Conservation (phyloP, 2,888 invertebrate genomes). For the Scrobipalpa atriplicella region DNA sequence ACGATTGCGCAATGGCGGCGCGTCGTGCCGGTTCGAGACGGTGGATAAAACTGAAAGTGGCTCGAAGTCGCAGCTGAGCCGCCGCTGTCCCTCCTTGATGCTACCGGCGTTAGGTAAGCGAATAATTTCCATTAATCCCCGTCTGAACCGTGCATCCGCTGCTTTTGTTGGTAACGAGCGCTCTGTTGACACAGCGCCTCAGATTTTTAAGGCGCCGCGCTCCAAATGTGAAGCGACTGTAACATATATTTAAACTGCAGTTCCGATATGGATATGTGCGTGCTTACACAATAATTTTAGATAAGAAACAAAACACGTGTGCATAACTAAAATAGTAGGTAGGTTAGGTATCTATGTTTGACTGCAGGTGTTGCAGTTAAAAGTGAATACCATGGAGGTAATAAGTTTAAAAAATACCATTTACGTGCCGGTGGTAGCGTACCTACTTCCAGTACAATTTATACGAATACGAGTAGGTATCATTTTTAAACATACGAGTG, state of each 20-base stretch:
- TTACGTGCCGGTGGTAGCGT: too few relatives aligned
- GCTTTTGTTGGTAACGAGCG: slow-evolving; percentile 45
- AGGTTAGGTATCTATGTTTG: slow-evolving; percentile 6
- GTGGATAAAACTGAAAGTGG: slow-evolving; percentile 77
- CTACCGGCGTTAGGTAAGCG: slow-evolving; percentile 56
- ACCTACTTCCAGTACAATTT: too few relatives aligned
- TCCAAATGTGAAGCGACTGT: slow-evolving; percentile 21
- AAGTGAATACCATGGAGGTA: too few relatives aligned
- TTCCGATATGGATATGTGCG: slow-evolving; percentile 11
- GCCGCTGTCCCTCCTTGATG: slow-evolving; percentile 53
- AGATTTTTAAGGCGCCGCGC: slow-evolving; percentile 38
- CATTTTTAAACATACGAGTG: too few relatives aligned
- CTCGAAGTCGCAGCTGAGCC: slow-evolving; percentile 40
- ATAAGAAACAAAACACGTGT: slow-evolving; percentile 34
- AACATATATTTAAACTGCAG: slow-evolving; percentile 6
- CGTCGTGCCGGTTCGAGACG: slow-evolving; percentile 62
- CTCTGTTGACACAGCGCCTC: slow-evolving; percentile 45
- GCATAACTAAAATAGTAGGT: neutral
- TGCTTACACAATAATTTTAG: slow-evolving; percentile 12
- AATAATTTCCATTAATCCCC: slow-evolving; percentile 62
- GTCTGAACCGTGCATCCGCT: slow-evolving; percentile 54
- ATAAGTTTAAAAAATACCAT: too few relatives aligned
- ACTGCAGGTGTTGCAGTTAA: slow-evolving; percentile 9
- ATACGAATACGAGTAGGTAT: too few relatives aligned
- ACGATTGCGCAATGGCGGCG: slow-evolving; percentile 54